A percentile compares a stretch with the other conserved stretches of the same genome.
Evolutionary conservation across 2,888 invertebrate species (phyloP).

Genomic region (Scaptomyza cyrtandrae): DNA sequence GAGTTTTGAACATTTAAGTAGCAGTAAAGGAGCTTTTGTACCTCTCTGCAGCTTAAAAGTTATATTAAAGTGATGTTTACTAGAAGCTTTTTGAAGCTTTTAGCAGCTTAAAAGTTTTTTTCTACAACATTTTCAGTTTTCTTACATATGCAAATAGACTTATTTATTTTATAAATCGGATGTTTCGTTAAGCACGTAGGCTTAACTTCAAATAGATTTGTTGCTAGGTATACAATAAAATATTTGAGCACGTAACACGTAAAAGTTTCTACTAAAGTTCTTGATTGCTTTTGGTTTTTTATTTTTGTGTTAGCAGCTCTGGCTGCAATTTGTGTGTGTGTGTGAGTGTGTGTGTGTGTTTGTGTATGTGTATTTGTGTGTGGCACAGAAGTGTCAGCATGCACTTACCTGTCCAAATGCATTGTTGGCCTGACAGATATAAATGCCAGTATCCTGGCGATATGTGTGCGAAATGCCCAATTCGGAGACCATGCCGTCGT

Average conservation of each 20-base stretch:
- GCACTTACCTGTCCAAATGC: conserved; percentile 92
- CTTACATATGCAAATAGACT: neutral
- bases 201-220: neutral
- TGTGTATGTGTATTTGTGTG: conserved; percentile 26
- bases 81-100: neutral
- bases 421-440: conserved; percentile 95
- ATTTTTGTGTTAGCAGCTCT: neutral
- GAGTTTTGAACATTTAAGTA: neutral
- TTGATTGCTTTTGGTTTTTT: conserved; percentile 19
- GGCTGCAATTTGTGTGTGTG: conserved; percentile 9
- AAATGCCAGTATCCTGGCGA: conserved; percentile 94
- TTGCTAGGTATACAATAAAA: neutral
- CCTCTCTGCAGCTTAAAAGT: neutral
- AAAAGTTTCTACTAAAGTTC: conserved; percentile 12
- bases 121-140: neutral
- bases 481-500: conserved; percentile 93
- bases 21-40: neutral
- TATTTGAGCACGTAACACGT: conserved; percentile 20
- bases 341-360: conserved; percentile 23
- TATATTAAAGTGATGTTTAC: neutral
- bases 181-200: neutral
- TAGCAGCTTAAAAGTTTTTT: neutral
- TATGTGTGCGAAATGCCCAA: conserved; percentile 93
- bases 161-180: neutral
- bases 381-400: conserved; percentile 66